A percentile compares a stretch with the other conserved stretches of the same genome.
phyloP scores from a whole-genome alignment of 2,888 invertebrate genomes.

The Rhyacophila evoluta region DNA sequence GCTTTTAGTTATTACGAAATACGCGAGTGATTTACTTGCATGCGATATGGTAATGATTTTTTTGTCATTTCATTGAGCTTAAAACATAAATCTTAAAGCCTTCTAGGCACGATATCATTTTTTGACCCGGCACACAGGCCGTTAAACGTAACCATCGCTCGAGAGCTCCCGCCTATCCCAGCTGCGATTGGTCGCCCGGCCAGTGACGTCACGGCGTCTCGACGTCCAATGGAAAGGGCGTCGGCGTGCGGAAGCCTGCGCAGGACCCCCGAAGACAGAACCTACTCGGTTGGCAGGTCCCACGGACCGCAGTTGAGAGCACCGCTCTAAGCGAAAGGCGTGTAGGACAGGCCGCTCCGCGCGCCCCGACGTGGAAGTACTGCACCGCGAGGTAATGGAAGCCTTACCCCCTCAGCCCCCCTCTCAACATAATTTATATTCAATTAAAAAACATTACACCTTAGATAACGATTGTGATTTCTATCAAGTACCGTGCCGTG shows the following conservation, averaged over 20 bases:
- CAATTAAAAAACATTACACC: background rate
- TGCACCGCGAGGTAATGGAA: constrained; percentile 28
- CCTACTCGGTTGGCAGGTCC: constrained; percentile 55
- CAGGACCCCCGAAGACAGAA: constrained; percentile 55
- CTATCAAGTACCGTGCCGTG: too few relatives aligned
- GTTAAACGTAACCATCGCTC: background rate
- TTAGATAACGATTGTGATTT: too few relatives aligned
- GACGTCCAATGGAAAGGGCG: constrained; percentile 63
- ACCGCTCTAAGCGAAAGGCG: constrained; percentile 68
- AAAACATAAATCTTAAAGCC: background rate
- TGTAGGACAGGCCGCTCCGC: constrained; percentile 57
- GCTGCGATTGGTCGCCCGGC: constrained; percentile 57
- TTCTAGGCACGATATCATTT: background rate
- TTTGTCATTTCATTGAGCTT: background rate
- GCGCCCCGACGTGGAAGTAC: constrained; percentile 29
- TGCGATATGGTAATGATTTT: background rate
- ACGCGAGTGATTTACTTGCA: background rate
- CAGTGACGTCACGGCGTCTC: constrained; percentile 63
- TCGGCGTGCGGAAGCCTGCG: constrained; percentile 60
- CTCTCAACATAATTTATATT: constrained; percentile 21
- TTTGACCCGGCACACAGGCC: background rate
- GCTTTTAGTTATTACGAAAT: too few relatives aligned
- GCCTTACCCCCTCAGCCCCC: constrained; percentile 26
- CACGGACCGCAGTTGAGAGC: constrained; percentile 58
- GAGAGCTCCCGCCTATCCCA: constrained; percentile 56